phyloP scores from a whole-genome alignment of 2,113 vertebrate genomes.

The Cyprinus carpio region DNA sequence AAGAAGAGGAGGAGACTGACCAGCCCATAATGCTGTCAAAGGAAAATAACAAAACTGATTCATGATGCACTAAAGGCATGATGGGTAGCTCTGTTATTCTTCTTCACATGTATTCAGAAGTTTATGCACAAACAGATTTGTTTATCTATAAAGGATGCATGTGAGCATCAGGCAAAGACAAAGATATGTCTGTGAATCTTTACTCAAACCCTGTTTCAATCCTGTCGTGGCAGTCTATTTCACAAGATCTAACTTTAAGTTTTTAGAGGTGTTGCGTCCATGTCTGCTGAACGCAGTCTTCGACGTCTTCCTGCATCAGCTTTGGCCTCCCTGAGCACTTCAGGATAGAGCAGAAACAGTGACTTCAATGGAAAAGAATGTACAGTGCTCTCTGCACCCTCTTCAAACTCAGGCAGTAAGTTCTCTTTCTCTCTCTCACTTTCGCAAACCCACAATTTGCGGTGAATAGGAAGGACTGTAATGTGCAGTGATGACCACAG shows the following conservation, averaged over 20 bases:
- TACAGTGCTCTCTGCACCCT: constrained; percentile 73
- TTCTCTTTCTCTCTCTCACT: constrained; percentile 61
- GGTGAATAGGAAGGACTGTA: constrained; percentile 40
- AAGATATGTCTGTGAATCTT: not conserved
- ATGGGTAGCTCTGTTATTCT: not conserved
- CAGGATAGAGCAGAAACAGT: constrained; percentile 66
- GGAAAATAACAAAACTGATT: not conserved
- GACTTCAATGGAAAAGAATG: constrained; percentile 79
- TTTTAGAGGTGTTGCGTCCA: not conserved
- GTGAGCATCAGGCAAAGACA: not conserved
- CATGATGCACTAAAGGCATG: too few species aligned
- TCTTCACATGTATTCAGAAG: not conserved
- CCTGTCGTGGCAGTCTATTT: not conserved
- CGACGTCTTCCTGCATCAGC: not conserved
- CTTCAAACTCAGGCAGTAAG: constrained; percentile 60
- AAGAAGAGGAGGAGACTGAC: not conserved
- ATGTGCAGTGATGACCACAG: constrained; percentile 56
- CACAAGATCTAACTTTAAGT: too few species aligned
- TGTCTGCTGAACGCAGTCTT: not conserved
- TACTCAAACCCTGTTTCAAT: too few species aligned
- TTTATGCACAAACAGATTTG: not conserved
- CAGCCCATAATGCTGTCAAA: not conserved
- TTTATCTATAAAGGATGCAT: not conserved
- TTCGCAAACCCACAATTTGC: constrained; percentile 44
- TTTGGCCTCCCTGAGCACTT: constrained; percentile 61